These are phyloP conservation scores for Orius insidiosus DNA, from an alignment of 1,140 invertebrate genomes.

Conservation along the genomic window DNA sequence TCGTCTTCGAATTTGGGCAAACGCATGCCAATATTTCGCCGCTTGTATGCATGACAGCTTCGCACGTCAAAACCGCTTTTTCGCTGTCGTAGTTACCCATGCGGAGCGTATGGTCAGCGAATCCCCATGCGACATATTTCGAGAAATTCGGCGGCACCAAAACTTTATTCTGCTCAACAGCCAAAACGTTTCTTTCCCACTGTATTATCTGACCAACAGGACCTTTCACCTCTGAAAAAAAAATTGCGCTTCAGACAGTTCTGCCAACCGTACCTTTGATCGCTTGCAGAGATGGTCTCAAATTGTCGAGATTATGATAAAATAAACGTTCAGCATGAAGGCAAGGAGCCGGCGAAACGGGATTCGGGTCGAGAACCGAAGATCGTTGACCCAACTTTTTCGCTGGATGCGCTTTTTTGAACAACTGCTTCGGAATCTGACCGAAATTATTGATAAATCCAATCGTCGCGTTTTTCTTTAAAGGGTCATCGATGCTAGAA, in stretches of 20 bases:
- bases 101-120: conserved; percentile 87
- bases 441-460: conserved; percentile 99
- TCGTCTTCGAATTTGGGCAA: conserved; percentile 76
- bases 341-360: conserved; percentile 42
- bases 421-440: conserved; percentile 96
- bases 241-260: background rate
- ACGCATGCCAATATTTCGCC: conserved; percentile 91
- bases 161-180: conserved; percentile 96
- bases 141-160: conserved; percentile 78
- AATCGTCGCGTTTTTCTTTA: conserved; percentile 97
- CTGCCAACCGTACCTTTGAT: conserved; percentile 74
- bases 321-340: conserved; percentile 58
- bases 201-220: conserved; percentile 93
- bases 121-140: conserved; percentile 95
- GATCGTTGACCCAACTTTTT: conserved; percentile 71
- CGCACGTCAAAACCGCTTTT: conserved; percentile 84
- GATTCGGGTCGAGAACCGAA: conserved; percentile 60
- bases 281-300: conserved; percentile 78
- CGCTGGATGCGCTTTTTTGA: conserved; percentile 92
- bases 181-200: conserved; percentile 60
- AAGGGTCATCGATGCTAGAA: conserved; percentile 88
- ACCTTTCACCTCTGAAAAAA: conserved; percentile 73
- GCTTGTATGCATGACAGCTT: conserved; percentile 72
- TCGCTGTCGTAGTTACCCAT: conserved; percentile 93
- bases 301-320: conserved; percentile 91